Evolutionary conservation across 2,797 vertebrate genomes (phyloP), one percentile per base, ranked within the genome.

Genomic region (Mormyrops attenuatus): DNA sequence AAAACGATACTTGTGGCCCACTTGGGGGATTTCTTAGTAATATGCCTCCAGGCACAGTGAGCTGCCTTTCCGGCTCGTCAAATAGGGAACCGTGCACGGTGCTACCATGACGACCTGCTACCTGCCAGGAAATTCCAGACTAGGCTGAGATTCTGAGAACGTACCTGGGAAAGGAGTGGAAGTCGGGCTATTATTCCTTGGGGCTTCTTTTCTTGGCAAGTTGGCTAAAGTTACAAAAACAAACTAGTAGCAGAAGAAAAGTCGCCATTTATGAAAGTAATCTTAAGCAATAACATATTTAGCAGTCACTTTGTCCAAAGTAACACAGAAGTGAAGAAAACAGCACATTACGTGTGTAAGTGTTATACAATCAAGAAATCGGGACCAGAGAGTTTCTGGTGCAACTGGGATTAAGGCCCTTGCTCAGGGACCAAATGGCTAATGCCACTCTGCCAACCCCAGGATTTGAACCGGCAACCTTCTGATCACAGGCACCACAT

Each of bases 31-130:
- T 53, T 88, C 41, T 63, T 53, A 84, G 38, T 60, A 38, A 84
- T 66, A 26, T 90, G 89, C 77, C 60, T 50, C n/a, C 86, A 63
- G 89, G 89, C 50, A 89, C 41, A 47, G 82, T 11, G 26, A 89
- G 73, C 73, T 41, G 50, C 85, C 69, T 82, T 84, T 44, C 57
- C 34, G 17, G 86, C 30, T 52, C 22, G 34, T 88, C 87, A 88
- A 85, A 85, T 13, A 66, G 50, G 38, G 11, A 52, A 55, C 47
- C 17, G 26, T 0, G 84, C 49, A 52, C 5, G 1, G 85, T 13
- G 22, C 52, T 88, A 63, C 86, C 69, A 52, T 34, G 87, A 66
- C 89, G 34, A 90, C 89, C n/a, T 17, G 0, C 22, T 53, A 52
- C 52, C 52, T 86, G 13, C 47, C n/a, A 1, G 22, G 47, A 86